Evolutionary conservation across 2,113 vertebrate genomes (phyloP).

Genomic region (Phoenicopterus ruber): DNA sequence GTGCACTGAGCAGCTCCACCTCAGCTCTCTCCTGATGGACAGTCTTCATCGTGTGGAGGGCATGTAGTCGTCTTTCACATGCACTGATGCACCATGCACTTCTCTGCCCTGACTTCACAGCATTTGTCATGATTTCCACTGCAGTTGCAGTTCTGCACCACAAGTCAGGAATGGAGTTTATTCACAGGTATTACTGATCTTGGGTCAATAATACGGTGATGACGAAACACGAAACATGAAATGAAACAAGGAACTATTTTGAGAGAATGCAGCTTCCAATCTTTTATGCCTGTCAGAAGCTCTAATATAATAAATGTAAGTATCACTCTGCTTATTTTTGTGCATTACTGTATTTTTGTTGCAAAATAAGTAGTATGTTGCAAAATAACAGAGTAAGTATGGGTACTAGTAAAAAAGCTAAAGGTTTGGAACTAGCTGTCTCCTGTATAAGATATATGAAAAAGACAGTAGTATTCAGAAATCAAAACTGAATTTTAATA

Average conservation of each 20-base stretch:
- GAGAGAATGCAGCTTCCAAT: neutral
- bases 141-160: neutral
- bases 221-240: neutral
- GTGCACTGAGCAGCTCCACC: neutral
- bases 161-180: neutral
- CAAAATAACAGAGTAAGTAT: neutral
- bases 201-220: neutral
- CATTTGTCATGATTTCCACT: neutral
- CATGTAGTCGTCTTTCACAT: neutral
- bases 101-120: rapidly evolving
- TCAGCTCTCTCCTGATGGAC: neutral
- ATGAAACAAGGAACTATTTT: neutral
- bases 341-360: neutral
- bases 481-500: neutral
- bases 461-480: neutral
- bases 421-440: neutral
- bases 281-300: neutral
- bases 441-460: neutral
- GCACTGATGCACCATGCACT: neutral
- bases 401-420: neutral
- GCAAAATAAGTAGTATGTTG: neutral
- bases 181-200: neutral
- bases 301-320: neutral
- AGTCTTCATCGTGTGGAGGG: neutral
- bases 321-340: neutral